phyloP scores from a whole-genome alignment of 2,888 invertebrate species.

The Lapara coniferarum region DNA sequence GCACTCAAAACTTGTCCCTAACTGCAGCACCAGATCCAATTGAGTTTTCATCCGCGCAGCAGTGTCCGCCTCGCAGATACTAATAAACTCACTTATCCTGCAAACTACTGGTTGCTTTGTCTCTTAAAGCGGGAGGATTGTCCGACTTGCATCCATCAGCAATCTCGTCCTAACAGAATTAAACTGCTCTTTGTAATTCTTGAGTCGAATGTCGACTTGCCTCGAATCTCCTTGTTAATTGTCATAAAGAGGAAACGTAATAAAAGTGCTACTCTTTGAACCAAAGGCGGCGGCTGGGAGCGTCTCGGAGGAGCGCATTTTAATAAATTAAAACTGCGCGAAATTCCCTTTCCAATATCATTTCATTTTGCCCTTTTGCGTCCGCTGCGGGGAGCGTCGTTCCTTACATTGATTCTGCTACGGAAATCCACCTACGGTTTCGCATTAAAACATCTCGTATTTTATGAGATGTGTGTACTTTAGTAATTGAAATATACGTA shows the following conservation, averaged over 20 bases:
- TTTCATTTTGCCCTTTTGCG: constrained; percentile 70
- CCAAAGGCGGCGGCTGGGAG: constrained; percentile 68
- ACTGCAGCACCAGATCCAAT: constrained; percentile 63
- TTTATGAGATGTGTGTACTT: constrained; percentile 44
- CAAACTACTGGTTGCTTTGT: constrained; percentile 69
- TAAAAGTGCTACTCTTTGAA: constrained; percentile 80
- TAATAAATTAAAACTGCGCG: constrained; percentile 82
- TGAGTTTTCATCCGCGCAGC: constrained; percentile 59
- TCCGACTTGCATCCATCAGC: constrained; percentile 69
- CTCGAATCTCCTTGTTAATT: constrained; percentile 75
- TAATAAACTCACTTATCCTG: constrained; percentile 70
- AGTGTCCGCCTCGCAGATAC: constrained; percentile 49
- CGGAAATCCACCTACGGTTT: constrained; percentile 56
- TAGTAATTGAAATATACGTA: constrained; percentile 44
- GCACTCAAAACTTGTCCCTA: constrained; percentile 51
- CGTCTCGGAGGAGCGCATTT: constrained; percentile 71
- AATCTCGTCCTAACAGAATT: constrained; percentile 71
- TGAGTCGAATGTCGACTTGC: constrained; percentile 65
- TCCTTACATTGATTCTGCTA: constrained; percentile 66
- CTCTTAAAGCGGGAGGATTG: constrained; percentile 60
- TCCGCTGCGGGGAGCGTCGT: constrained; percentile 49
- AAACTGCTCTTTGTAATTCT: constrained; percentile 70
- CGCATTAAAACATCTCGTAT: constrained; percentile 50
- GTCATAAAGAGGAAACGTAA: constrained; percentile 78
- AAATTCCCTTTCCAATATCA: constrained; percentile 78